These are phyloP conservation scores for Carduelis carduelis DNA, from an alignment of 2,797 vertebrate species.

Conservation along the genomic window DNA sequence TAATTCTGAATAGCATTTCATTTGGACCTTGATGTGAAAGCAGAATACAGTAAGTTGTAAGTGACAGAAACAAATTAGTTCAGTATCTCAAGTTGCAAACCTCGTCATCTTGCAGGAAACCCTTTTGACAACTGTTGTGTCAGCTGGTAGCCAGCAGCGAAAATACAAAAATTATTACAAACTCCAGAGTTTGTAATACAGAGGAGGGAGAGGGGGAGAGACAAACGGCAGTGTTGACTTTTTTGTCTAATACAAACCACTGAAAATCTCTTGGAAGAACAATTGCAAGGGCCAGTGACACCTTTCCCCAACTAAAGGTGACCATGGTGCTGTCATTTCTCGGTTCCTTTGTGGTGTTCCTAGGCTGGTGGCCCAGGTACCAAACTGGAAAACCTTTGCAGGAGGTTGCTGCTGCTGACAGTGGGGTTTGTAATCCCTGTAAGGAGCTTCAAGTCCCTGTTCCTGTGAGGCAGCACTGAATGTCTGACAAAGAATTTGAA, in stretches of 20 bases:
- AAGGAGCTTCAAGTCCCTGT: not conserved
- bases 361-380: not conserved
- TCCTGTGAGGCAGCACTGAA: not conserved
- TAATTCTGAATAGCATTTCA: not conserved
- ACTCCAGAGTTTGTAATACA: not conserved
- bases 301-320: not conserved
- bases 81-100: not conserved
- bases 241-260: not conserved
- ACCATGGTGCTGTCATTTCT: not conserved
- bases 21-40: not conserved
- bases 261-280: not conserved
- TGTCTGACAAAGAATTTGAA: not conserved
- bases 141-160: not conserved
- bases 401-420: not conserved
- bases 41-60: not conserved
- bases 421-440: not conserved
- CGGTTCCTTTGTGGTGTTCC: not conserved
- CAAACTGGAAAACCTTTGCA: not conserved
- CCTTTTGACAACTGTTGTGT: not conserved
- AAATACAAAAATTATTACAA: not conserved
- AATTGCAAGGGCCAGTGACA: not conserved
- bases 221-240: not conserved
- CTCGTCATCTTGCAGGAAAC: not conserved
- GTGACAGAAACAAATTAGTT: conserved; percentile 1
- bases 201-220: not conserved